These are phyloP conservation scores for Linepithema humile DNA, from an alignment of 1,140 invertebrate species.

Conservation along the genomic window DNA sequence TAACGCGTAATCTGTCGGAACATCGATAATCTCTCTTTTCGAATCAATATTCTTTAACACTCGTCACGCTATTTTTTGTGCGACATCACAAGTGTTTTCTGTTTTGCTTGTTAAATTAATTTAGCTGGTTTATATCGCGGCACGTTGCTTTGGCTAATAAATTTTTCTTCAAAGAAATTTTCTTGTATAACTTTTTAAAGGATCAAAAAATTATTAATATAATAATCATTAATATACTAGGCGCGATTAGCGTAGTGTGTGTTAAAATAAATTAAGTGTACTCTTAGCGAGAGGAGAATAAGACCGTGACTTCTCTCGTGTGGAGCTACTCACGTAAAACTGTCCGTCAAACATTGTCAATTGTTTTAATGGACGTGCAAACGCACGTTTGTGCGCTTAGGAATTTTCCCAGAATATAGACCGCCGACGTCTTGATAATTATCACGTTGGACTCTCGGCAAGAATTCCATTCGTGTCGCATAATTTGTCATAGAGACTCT, in stretches of 20 bases:
- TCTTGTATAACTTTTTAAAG: too few relatives aligned
- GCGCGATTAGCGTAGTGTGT: too few relatives aligned
- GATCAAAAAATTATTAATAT: too few relatives aligned
- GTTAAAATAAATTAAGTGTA: neutral
- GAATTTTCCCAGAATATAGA: conserved; percentile 15
- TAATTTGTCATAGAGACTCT: neutral
- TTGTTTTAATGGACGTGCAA: conserved; percentile 17
- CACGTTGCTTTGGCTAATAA: too few relatives aligned
- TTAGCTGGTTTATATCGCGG: too few relatives aligned
- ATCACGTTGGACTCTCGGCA: conserved; percentile 4
- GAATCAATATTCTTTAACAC: neutral
- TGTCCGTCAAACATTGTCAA: neutral
- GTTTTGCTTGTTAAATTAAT: too few relatives aligned
- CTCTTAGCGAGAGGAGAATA: neutral
- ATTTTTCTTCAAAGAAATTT: too few relatives aligned
- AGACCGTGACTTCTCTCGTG: neutral
- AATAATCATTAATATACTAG: neutral
- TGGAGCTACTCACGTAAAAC: neutral
- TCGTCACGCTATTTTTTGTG: too few relatives aligned
- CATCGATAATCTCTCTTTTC: neutral
- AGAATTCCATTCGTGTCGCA: neutral
- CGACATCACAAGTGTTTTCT: too few relatives aligned
- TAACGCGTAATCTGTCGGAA: neutral
- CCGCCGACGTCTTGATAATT: neutral
- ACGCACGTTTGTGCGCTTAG: neutral